Base-by-base conservation (phyloP, 1,140 invertebrate genomes). In the Monomorium pharaonis region DNA sequence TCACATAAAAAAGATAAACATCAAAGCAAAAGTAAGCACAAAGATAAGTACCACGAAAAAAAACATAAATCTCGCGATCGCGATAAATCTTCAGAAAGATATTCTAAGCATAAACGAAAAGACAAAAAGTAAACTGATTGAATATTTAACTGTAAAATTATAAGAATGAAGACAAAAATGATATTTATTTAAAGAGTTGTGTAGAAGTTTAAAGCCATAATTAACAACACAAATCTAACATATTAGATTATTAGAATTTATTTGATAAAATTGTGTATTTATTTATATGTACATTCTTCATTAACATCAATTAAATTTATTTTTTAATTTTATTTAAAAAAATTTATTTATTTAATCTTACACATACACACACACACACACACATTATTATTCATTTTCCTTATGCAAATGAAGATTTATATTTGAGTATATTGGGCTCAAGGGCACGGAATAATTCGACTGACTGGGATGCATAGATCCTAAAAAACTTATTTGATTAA, bases 61-160 rank as follows among this genome's bases (percentile, higher is more conserved):
- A 87, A 80, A 67, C 78, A 78, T 85, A 87, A 87, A 69, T 77
- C 62, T 67, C 63, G 47, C 37, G 18, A 84, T 70, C 30, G 72
- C 14, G 54, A 83, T 56, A 70, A 42, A 78, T 77, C 70, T 37
- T 62, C 54, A 7, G 51, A 76, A n/a, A 63, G 27, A 67, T 37
- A 60, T 78, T 70, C 49, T 7, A 85, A 85, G 21, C 51, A 87
- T 70, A 86, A 51, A 60, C 33, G 62, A 63, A 84, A 75, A 51
- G 18, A 60, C 27, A 84, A 47, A 49, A 24, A 76, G 2, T 72
- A n/a, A n/a, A 80, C 70, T 85, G 3, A 85, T 10, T 37, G 37
- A 37, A 0, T 37, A 37, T 7, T 37, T 30, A 27, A 56, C 18
- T 60, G 21, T 42, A n/a, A 33, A 21, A 3, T 54, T 70, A 16